Evolutionary conservation across 2,797 vertebrate genomes (phyloP).

Genomic region (Lepilemur septentrionalis): DNA sequence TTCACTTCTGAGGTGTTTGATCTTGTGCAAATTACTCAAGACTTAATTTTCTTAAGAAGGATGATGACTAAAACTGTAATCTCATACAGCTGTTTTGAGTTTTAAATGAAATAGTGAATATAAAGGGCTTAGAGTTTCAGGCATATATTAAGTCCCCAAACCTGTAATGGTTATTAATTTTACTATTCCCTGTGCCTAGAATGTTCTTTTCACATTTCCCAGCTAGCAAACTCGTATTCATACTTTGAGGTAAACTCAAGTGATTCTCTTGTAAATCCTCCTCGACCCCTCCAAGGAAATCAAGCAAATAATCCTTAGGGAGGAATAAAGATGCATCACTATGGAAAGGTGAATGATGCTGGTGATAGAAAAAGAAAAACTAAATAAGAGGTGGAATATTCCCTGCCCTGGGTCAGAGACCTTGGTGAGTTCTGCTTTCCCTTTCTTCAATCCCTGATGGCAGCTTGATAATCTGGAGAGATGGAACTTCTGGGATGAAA

Average conservation of each 20-base stretch:
- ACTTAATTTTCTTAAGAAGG: not conserved
- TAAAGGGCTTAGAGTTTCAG: not conserved
- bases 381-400: not conserved
- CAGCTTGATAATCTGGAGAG: not conserved
- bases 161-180: not conserved
- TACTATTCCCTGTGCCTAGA: not conserved
- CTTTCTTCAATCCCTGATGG: not conserved
- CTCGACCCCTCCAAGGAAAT: not conserved
- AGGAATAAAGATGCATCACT: not conserved
- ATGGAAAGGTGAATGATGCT: not conserved
- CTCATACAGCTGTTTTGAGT: not conserved
- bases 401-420: not conserved
- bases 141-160: not conserved
- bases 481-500: not conserved
- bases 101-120: not conserved
- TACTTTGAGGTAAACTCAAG: not conserved
- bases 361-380: not conserved
- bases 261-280: not conserved
- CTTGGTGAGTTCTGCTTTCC: not conserved
- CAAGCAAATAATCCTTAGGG: not conserved
- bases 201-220: not conserved
- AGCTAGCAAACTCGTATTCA: not conserved
- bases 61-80: not conserved
- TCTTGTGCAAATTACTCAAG: not conserved
- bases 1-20: not conserved